These are phyloP conservation scores for Tachycineta bicolor DNA, from an alignment of 2,113 vertebrate species.

Conservation along the genomic window DNA sequence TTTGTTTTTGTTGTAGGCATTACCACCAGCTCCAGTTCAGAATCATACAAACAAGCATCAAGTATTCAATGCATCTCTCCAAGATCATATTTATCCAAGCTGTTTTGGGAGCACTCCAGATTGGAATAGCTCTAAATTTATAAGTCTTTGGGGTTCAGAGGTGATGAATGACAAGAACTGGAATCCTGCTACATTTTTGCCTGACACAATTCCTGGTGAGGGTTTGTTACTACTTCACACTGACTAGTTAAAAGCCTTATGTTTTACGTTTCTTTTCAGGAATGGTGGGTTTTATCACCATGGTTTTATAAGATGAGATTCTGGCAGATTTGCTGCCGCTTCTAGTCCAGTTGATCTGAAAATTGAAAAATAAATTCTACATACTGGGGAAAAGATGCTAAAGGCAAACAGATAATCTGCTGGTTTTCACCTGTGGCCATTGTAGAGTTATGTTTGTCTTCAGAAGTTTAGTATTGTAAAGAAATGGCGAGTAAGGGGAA, in stretches of 20 bases:
- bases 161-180: slow-evolving; percentile 95
- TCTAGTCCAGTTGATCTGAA: background rate
- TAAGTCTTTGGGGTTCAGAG: slow-evolving; percentile 95
- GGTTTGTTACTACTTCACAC: slow-evolving; percentile 43
- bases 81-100: slow-evolving; percentile 94
- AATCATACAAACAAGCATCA: slow-evolving; percentile 92
- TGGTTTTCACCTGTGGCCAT: background rate
- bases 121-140: slow-evolving; percentile 95
- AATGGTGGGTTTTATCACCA: background rate
- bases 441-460: background rate
- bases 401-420: background rate
- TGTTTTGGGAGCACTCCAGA: slow-evolving; percentile 90
- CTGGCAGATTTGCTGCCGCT: background rate
- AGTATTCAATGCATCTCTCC: slow-evolving; percentile 90
- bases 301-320: background rate
- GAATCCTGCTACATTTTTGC: slow-evolving; percentile 91
- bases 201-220: slow-evolving; percentile 93
- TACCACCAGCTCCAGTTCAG: slow-evolving; percentile 86
- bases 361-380: background rate
- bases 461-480: background rate
- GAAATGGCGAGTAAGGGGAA: background rate
- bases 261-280: background rate
- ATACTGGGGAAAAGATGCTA: background rate
- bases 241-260: slow-evolving; percentile 23
- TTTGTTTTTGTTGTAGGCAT: slow-evolving; percentile 78